Conservation (phyloP, 2,888 invertebrate species). For the Nemotelus nigrinus region DNA sequence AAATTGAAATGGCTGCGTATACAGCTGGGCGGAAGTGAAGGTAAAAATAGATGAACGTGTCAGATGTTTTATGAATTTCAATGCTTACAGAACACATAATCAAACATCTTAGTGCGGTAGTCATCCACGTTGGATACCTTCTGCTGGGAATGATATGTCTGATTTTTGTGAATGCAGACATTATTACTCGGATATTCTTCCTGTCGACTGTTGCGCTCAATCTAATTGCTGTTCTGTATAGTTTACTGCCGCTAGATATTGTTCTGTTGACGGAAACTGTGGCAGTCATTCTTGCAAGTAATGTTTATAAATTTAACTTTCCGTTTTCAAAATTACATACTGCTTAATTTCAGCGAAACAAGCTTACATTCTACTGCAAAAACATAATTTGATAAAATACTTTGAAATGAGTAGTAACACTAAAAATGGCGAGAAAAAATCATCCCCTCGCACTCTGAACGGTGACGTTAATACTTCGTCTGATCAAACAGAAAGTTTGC, state of each 20-base stretch:
- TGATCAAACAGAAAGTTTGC: neutral
- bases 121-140: constrained; percentile 44
- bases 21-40: constrained; percentile 43
- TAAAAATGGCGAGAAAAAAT: neutral
- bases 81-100: constrained; percentile 36
- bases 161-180: constrained; percentile 47
- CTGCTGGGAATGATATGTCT: constrained; percentile 49
- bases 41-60: constrained; percentile 10
- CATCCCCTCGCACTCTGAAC: neutral
- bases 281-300: constrained; percentile 39
- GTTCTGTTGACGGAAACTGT: constrained; percentile 36
- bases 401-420: constrained; percentile 20
- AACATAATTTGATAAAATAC: constrained; percentile 30
- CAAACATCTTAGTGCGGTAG: constrained; percentile 16
- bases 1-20: constrained; percentile 39
- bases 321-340: no score
- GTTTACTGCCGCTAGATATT: constrained; percentile 39
- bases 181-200: constrained; percentile 36
- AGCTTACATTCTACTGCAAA: constrained; percentile 4
- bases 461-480: neutral
- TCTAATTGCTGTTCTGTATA: constrained; percentile 38
- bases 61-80: neutral
- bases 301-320: neutral
- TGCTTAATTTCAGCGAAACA: constrained; percentile 33
- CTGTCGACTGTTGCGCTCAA: constrained; percentile 29